Percentiles rank a stretch among this genome's conserved stretches.
Conservation (phyloP, 2,888 invertebrate genomes). For the Scaeva pyrastri region DNA sequence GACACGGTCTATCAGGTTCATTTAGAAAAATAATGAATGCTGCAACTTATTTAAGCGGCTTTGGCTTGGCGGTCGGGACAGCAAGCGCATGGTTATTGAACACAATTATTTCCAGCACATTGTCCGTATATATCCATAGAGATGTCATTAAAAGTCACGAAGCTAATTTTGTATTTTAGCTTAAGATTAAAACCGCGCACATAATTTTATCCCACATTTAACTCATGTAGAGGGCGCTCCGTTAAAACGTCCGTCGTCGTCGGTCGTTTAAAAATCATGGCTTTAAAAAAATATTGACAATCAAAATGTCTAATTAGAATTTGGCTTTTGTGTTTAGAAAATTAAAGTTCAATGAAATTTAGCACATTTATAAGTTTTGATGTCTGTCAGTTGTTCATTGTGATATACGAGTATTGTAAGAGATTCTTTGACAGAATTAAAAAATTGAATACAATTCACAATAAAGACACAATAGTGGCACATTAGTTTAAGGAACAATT, state of each 20-base stretch:
- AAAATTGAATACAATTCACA: too few relatives aligned
- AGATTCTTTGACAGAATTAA: too few relatives aligned
- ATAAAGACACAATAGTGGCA: too few relatives aligned
- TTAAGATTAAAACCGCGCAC: conserved; percentile 31
- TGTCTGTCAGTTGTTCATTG: too few relatives aligned
- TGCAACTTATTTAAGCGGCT: conserved; percentile 18
- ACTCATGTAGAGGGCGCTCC: conserved; percentile 7
- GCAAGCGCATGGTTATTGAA: conserved; percentile 17
- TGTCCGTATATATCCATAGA: conserved; percentile 8
- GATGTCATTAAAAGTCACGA: conserved; percentile 50
- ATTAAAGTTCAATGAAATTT: too few relatives aligned
- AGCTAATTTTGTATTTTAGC: conserved; percentile 1
- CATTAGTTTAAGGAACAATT: too few relatives aligned
- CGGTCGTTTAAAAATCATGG: not conserved
- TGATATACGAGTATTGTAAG: too few relatives aligned
- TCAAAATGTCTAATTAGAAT: too few relatives aligned
- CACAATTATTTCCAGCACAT: conserved; percentile 29
- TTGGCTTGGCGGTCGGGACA: too few relatives aligned
- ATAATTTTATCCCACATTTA: conserved; percentile 35
- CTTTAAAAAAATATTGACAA: not conserved
- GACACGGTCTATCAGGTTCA: conserved; percentile 40
- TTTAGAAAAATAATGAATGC: conserved; percentile 46
- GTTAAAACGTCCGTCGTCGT: not conserved
- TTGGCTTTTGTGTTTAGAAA: too few relatives aligned
- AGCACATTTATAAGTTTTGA: too few relatives aligned